These are phyloP conservation scores for Cryptophagus acutangulus DNA, from an alignment of 2,888 invertebrate genomes.

Conservation along the genomic window DNA sequence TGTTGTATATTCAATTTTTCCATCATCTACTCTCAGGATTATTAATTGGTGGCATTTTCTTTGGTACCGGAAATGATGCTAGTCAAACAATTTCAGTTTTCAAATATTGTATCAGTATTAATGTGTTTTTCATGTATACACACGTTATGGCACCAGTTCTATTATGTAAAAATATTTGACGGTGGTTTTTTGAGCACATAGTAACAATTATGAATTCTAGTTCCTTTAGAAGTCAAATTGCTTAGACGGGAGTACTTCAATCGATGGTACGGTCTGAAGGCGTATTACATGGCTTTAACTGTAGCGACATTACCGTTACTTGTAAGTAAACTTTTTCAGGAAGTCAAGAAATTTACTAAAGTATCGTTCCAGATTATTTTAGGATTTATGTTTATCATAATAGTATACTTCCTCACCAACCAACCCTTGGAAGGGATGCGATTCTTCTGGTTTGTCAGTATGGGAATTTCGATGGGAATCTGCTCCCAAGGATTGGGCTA, in stretches of 20 bases:
- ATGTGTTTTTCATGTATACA: constrained; percentile 62
- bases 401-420: constrained; percentile 57
- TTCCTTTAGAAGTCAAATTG: constrained; percentile 57
- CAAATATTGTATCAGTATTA: constrained; percentile 56
- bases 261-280: constrained; percentile 62
- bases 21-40: constrained; percentile 55
- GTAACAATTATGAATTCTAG: constrained; percentile 41
- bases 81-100: constrained; percentile 54
- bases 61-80: constrained; percentile 55
- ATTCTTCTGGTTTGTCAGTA: constrained; percentile 55
- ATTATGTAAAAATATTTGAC: constrained; percentile 53
- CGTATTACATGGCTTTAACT: constrained; percentile 57
- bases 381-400: constrained; percentile 47
- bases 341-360: background rate
- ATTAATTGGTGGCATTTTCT: constrained; percentile 56
- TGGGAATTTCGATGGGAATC: constrained; percentile 57
- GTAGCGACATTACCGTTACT: constrained; percentile 54
- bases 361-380: constrained; percentile 48
- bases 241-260: constrained; percentile 62
- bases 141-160: constrained; percentile 59
- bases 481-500: constrained; percentile 72
- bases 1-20: constrained; percentile 53
- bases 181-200: background rate
- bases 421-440: constrained; percentile 64
- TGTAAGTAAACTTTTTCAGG: constrained; percentile 49